Conservation (phyloP, 2,797 vertebrate species). For the Macropodus opercularis region DNA sequence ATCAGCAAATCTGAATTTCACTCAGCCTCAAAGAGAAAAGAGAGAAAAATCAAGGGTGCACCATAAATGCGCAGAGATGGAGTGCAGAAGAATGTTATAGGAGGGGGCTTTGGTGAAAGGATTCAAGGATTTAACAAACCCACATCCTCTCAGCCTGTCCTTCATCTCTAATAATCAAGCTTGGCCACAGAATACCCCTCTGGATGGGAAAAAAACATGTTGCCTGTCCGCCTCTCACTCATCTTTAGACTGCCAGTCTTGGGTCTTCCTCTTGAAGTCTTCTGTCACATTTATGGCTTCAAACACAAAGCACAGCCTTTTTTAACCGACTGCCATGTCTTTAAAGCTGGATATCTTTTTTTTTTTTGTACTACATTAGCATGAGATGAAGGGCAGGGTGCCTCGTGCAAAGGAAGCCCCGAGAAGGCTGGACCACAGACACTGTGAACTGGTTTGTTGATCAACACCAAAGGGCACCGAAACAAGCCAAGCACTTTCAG, state of each 20-base stretch:
- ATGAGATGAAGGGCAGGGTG: constrained; percentile 77
- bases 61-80: constrained; percentile 65
- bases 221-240: constrained; percentile 81
- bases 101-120: constrained; percentile 74
- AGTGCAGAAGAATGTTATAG: constrained; percentile 72
- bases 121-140: constrained; percentile 83
- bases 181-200: constrained; percentile 83
- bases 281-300: constrained; percentile 84
- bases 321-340: constrained; percentile 80
- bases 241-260: constrained; percentile 83
- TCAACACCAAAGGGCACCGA: constrained; percentile 65
- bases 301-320: constrained; percentile 78
- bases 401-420: constrained; percentile 74
- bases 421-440: constrained; percentile 72
- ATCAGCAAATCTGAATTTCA: constrained; percentile 61
- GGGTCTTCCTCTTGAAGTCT: constrained; percentile 81
- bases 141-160: constrained; percentile 80
- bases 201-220: constrained; percentile 79
- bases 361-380: constrained; percentile 78
- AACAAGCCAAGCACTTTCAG: constrained; percentile 37
- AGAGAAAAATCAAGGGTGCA: constrained; percentile 63
- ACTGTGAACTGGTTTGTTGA: constrained; percentile 76
- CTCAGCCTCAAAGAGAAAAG: constrained; percentile 52
- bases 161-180: constrained; percentile 85
- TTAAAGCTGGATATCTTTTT: constrained; percentile 81